Percentiles rank a stretch among this genome's conserved stretches.
These are phyloP conservation scores for Parazoanthus swiftii DNA, from an alignment of 92 coral and sea anemone species.

Conservation along the genomic window DNA sequence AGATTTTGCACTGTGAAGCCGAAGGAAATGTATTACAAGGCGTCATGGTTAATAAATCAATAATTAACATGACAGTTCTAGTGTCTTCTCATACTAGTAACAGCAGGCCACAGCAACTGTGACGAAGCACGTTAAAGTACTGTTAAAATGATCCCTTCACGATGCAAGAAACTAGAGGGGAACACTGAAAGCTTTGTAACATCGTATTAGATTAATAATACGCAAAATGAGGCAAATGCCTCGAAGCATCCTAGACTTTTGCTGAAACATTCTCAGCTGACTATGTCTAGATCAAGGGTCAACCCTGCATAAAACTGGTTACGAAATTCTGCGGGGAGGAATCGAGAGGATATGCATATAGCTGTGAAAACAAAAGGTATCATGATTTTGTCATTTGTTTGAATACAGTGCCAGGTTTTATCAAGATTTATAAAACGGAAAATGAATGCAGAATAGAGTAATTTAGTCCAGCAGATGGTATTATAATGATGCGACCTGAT, in stretches of 20 bases:
- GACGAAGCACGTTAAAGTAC: slow-evolving; percentile 30
- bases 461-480: no score
- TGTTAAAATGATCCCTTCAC: not conserved
- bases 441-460: not conserved
- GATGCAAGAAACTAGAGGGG: not conserved
- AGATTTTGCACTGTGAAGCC: no score
- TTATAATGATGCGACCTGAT: not conserved
- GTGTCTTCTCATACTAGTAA: not conserved
- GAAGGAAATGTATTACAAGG: not conserved
- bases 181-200: not conserved
- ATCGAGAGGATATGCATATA: not conserved
- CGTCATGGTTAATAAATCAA: slow-evolving; percentile 7
- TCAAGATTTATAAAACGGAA: not conserved
- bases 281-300: slow-evolving; percentile 16
- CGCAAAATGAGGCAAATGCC: not conserved
- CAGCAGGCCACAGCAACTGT: slow-evolving; percentile 16
- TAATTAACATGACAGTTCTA: not conserved
- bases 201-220: not conserved
- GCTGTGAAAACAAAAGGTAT: slow-evolving; percentile 9
- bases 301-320: not conserved
- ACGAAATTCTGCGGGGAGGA: not conserved
- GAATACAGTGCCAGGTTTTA: not conserved
- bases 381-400: not conserved
- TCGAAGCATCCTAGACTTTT: not conserved
- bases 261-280: slow-evolving; percentile 11